These are phyloP conservation scores for Pluvialis apricaria DNA, from an alignment of 2,113 vertebrate species.

Conservation along the genomic window DNA sequence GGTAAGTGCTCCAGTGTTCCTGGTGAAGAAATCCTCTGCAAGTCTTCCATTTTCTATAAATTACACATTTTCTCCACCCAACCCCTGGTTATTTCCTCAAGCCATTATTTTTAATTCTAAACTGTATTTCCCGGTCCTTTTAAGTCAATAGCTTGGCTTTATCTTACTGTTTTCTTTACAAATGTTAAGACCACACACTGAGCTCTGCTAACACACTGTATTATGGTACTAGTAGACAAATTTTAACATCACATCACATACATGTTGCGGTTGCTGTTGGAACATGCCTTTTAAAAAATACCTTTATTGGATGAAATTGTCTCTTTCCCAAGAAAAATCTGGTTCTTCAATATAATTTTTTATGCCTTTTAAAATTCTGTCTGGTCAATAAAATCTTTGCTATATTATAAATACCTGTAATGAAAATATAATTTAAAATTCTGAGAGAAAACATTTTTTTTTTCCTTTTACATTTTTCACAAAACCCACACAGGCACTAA, in stretches of 20 bases:
- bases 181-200: slow-evolving; percentile 69
- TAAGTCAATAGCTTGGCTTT: background rate
- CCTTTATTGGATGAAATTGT: slow-evolving; percentile 76
- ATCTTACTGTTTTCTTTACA: slow-evolving; percentile 38
- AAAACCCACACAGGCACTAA: slow-evolving; percentile 73
- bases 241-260: slow-evolving; percentile 73
- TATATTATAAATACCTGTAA: slow-evolving; percentile 82
- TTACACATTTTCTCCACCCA: background rate
- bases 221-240: slow-evolving; percentile 68
- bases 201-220: slow-evolving; percentile 72
- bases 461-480: slow-evolving; percentile 73
- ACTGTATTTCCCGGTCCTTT: background rate
- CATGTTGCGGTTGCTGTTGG: slow-evolving; percentile 62
- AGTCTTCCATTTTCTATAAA: background rate
- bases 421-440: slow-evolving; percentile 81
- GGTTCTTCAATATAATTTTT: slow-evolving; percentile 76
- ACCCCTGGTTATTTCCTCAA: background rate
- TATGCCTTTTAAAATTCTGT: slow-evolving; percentile 74
- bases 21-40: background rate
- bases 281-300: slow-evolving; percentile 79
- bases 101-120: slow-evolving; percentile 25
- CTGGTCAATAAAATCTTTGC: slow-evolving; percentile 74
- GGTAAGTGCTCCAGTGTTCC: background rate
- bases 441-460: slow-evolving; percentile 65
- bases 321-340: slow-evolving; percentile 72